These are phyloP conservation scores for Drosophila subpulchrella DNA, from an alignment of 1,140 invertebrate genomes.

Conservation along the genomic window DNA sequence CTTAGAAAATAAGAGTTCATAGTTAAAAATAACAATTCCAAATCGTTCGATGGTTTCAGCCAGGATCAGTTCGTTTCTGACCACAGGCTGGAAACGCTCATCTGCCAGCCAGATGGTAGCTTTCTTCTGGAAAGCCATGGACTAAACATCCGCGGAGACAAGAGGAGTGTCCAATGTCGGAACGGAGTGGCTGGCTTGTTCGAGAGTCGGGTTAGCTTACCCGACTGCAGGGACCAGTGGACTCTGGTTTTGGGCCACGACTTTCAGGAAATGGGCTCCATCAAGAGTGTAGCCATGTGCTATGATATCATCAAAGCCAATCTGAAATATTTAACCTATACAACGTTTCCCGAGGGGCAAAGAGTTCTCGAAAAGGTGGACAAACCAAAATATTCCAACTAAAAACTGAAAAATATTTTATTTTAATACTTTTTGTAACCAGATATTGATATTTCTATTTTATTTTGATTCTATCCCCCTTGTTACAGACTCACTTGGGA, in stretches of 20 bases:
- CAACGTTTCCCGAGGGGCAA: conserved; percentile 9
- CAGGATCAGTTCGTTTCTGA: neutral
- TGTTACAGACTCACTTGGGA: conserved; percentile 28
- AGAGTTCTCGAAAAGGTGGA: conserved; percentile 23
- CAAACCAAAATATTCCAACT: neutral
- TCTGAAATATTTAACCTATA: conserved; percentile 41
- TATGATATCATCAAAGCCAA: conserved; percentile 19
- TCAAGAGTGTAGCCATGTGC: conserved; percentile 33
- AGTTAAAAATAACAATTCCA: too few species aligned
- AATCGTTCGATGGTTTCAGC: neutral
- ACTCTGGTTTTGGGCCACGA: conserved; percentile 36
- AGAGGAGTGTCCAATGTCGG: neutral
- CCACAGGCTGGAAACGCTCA: neutral
- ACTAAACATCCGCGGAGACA: neutral
- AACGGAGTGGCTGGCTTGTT: conserved; percentile 2
- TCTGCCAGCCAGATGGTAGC: neutral
- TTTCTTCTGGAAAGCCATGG: neutral
- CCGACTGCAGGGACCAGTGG: conserved; percentile 20
- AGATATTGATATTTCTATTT: neutral
- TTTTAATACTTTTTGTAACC: neutral
- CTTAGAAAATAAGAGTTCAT: too few species aligned
- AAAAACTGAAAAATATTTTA: neutral
- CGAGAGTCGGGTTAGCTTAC: conserved; percentile 26
- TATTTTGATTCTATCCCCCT: neutral
- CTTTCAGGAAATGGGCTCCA: conserved; percentile 7